Base-by-base conservation (phyloP, 2,888 invertebrate genomes). In the Dromius quadrimaculatus region DNA sequence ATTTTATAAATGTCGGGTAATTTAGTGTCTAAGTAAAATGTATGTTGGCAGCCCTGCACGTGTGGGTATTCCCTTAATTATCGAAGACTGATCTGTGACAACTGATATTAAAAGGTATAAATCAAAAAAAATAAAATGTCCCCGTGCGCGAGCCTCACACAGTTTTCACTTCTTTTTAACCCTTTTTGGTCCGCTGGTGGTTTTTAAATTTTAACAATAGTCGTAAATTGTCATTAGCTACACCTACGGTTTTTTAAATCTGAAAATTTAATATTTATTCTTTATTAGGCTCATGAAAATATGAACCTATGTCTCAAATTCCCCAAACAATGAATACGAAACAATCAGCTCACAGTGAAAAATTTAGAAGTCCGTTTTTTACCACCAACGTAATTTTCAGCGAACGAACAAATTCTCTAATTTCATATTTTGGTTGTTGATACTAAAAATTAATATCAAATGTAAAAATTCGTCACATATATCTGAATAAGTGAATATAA, bases 31-130 rank as follows among this genome's bases (percentile, higher is more conserved):
- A 68, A 68, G 68, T 68, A 68, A 68, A 68, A 68, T 68, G 68
- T 68, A 68, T 68, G 68, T 68, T 68, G 43, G 50, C 28, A 36
- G 20, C 59, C 45, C 28, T 38, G 28, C 59, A 43, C 59, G 32
- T 59, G 59, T 32, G 45, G 64, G 32, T 50, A 64, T 64, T 45
- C 47, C 68, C 68, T 68, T 68, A 68, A 68, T 68, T 68, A 68
- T 68, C 68, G 68, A 68, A 68, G 68, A 68, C 68, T 68, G 68
- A 68, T 68, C 68, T 68, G 59, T 68, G 68, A 68, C 68, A 68
- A 68, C 68, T 68, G 68, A 68, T 68, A 68, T 68, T 68, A 68
- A 68, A 68, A 59, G 59, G 59, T 68, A 68, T 68, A 68, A 68
- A 68, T 68, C 68, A 68, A 54, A 50, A 68, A n/a, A 68, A 68